phyloP scores from a whole-genome alignment of 2,797 vertebrate genomes.

The Pelobates cultripes region DNA sequence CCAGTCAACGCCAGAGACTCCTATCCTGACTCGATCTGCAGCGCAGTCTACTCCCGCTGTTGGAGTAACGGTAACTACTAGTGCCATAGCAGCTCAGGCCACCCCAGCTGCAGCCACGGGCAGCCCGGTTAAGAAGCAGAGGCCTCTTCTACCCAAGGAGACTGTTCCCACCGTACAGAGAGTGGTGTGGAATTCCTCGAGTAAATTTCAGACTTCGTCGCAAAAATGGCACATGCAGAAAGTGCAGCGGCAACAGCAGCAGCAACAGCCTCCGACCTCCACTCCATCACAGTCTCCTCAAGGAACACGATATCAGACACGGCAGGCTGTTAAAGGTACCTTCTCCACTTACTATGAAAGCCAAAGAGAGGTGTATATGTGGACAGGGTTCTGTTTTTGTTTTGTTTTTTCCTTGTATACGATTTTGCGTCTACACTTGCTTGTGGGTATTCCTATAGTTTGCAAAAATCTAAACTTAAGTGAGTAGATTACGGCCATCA shows the following conservation, averaged over 20 bases:
- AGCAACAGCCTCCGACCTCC: slow-evolving; percentile 67
- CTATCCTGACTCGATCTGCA: slow-evolving; percentile 74
- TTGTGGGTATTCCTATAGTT: too few species aligned
- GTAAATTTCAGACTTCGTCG: slow-evolving; percentile 93
- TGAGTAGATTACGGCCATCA: too few species aligned
- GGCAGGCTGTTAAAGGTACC: slow-evolving; percentile 95
- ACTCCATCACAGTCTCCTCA: slow-evolving; percentile 81
- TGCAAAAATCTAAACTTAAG: too few species aligned
- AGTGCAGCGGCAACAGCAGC: slow-evolving; percentile 86
- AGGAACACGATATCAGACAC: slow-evolving; percentile 96
- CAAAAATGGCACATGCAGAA: slow-evolving; percentile 98
- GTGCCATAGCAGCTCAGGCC: slow-evolving; percentile 71
- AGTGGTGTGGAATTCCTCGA: slow-evolving; percentile 92
- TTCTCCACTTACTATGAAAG: neutral
- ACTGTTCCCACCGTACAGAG: slow-evolving; percentile 86
- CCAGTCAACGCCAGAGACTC: slow-evolving; percentile 76
- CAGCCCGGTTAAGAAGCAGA: slow-evolving; percentile 91
- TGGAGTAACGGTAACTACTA: slow-evolving; percentile 64
- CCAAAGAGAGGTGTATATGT: too few species aligned
- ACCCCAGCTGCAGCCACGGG: slow-evolving; percentile 69
- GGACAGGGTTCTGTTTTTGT: too few species aligned
- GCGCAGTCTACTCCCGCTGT: slow-evolving; percentile 75
- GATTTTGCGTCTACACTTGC: too few species aligned
- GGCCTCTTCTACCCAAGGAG: slow-evolving; percentile 95
- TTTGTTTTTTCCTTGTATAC: too few species aligned